These are phyloP conservation scores for Potorous gilbertii DNA, from an alignment of 2,797 vertebrate genomes.

Conservation along the genomic window DNA sequence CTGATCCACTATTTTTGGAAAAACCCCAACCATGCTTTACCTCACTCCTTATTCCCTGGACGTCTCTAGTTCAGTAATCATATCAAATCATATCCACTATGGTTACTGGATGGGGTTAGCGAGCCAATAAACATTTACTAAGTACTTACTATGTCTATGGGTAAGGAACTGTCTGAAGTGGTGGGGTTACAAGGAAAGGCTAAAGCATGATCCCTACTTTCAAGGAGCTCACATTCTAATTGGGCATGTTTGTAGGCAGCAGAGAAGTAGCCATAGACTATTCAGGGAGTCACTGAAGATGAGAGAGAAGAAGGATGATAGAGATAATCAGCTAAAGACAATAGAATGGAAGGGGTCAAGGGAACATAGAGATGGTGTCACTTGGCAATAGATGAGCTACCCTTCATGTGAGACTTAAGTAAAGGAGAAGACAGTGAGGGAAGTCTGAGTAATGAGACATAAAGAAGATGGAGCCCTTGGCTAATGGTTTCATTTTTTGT, in stretches of 20 bases:
- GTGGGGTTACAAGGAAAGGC: not conserved
- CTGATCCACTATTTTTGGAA: not conserved
- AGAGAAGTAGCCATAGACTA: not conserved
- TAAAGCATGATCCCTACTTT: not conserved
- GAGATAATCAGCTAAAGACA: not conserved
- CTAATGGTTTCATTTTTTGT: not conserved
- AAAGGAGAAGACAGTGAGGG: not conserved
- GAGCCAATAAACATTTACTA: not conserved
- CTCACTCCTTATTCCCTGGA: not conserved
- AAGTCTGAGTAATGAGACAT: not conserved
- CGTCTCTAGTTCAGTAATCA: too few species aligned
- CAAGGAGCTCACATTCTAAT: not conserved
- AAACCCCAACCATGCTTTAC: not conserved
- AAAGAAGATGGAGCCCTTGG: not conserved
- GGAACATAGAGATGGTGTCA: not conserved
- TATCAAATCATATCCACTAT: too few species aligned
- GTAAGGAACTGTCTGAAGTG: not conserved
- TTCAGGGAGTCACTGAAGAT: not conserved
- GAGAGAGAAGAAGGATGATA: not conserved
- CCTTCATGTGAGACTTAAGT: not conserved
- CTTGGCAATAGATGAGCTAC: too few species aligned
- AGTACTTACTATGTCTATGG: not conserved
- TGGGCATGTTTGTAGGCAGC: not conserved
- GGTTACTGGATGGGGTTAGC: too few species aligned
- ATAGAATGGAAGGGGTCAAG: not conserved